phyloP scores from a whole-genome alignment of 1,140 invertebrate species.

The Drosophila chauvacae region DNA sequence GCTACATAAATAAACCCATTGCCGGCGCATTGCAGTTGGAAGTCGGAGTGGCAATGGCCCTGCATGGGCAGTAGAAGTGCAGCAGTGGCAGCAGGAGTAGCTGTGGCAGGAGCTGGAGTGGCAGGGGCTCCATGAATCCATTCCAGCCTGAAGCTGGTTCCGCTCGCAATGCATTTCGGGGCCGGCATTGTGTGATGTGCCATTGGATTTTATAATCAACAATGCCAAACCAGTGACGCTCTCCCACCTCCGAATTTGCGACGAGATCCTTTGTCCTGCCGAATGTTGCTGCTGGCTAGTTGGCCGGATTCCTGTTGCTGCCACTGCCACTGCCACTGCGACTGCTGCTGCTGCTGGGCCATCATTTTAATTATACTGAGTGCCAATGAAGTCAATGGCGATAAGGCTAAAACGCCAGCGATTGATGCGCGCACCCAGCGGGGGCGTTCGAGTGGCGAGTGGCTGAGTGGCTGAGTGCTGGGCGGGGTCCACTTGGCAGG shows the following conservation, averaged over 20 bases:
- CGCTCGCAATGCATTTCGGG: constrained; percentile 63
- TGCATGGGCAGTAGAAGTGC: background rate
- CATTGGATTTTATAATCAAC: constrained; percentile 82
- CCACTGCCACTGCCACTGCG: background rate
- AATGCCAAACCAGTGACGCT: constrained; percentile 70
- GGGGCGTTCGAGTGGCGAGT: constrained; percentile 26
- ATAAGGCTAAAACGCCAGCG: constrained; percentile 73
- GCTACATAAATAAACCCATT: constrained; percentile 81
- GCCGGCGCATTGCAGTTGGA: constrained; percentile 69
- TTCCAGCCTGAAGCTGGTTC: constrained; percentile 48
- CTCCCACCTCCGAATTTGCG: constrained; percentile 13
- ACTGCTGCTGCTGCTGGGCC: constrained; percentile 47
- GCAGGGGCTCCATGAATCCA: constrained; percentile 13
- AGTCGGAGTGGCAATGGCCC: constrained; percentile 19
- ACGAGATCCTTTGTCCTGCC: constrained; percentile 57
- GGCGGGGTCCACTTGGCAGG: constrained; percentile 16
- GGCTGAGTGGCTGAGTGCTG: background rate
- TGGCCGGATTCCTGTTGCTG: constrained; percentile 40
- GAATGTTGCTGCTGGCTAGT: constrained; percentile 33
- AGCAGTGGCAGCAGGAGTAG: background rate
- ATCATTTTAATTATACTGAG: constrained; percentile 84
- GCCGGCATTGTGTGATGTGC: constrained; percentile 66
- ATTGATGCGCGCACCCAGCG: constrained; percentile 59
- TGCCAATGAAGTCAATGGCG: constrained; percentile 82
- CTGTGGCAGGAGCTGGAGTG: background rate